phyloP scores from a whole-genome alignment of 2,113 vertebrate genomes.

The Rattus rattus region DNA sequence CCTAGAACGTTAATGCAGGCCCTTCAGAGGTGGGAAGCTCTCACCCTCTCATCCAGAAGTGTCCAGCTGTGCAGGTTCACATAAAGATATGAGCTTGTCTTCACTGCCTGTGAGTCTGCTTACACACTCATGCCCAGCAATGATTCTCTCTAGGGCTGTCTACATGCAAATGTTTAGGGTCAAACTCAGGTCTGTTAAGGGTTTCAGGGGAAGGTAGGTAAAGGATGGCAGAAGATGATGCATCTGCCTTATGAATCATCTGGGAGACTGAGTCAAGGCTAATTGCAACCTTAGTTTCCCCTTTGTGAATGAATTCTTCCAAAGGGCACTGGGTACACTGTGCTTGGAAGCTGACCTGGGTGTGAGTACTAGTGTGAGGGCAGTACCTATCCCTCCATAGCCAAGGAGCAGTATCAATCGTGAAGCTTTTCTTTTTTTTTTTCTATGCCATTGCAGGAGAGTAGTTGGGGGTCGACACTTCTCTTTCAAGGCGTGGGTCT shows the following conservation, averaged over 20 bases:
- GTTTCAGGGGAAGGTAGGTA: fast-evolving
- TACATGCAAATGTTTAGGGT: background rate
- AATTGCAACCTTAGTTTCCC: background rate
- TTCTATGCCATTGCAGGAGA: fast-evolving
- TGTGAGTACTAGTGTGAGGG: fast-evolving
- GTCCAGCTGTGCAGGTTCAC: background rate
- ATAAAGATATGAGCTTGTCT: background rate
- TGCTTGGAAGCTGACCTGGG: background rate
- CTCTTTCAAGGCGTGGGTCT: background rate
- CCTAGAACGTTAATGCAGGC: background rate
- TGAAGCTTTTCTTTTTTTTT: background rate
- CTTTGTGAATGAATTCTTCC: background rate
- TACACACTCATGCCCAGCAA: background rate
- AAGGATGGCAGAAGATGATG: background rate
- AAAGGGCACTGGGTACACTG: background rate
- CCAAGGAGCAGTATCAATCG: background rate
- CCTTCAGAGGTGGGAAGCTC: background rate
- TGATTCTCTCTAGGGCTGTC: background rate
- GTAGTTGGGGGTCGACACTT: background rate
- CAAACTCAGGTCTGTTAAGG: background rate
- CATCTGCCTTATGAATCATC: background rate
- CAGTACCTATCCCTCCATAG: background rate
- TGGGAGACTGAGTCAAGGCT: background rate
- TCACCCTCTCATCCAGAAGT: background rate
- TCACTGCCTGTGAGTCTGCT: background rate